Conservation (phyloP, 35 echinoderm and acorn worm genomes). For the Patiria miniata region DNA sequence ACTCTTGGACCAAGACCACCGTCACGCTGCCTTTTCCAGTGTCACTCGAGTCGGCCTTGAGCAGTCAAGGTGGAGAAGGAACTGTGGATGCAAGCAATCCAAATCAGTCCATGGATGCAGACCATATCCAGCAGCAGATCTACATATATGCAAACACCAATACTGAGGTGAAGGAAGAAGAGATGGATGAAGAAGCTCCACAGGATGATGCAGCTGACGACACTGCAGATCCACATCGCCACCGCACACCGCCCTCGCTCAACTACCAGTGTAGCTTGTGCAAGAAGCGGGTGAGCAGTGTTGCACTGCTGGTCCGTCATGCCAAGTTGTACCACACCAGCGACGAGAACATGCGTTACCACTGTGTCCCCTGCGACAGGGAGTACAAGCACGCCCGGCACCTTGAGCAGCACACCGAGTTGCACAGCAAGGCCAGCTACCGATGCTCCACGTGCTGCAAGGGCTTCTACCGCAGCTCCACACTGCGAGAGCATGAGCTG, state of each 20-base stretch:
- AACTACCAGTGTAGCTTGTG: constrained; percentile 13
- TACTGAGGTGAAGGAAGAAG: neutral
- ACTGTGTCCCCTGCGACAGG: constrained; percentile 16
- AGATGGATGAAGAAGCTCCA: neutral
- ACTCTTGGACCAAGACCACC: neutral
- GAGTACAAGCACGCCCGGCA: constrained; percentile 17
- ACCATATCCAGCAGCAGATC: constrained; percentile 16
- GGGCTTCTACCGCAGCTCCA: constrained; percentile 14
- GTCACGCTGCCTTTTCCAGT: constrained; percentile 1
- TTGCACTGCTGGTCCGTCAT: neutral
- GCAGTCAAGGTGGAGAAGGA: neutral
- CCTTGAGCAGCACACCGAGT: neutral
- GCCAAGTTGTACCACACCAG: neutral
- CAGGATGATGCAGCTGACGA: neutral
- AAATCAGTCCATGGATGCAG: neutral
- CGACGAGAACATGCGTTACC: constrained; percentile 6
- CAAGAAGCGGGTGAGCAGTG: neutral
- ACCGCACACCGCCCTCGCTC: neutral
- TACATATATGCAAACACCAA: constrained; percentile 23
- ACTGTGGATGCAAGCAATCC: neutral
- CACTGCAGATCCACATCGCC: neutral
- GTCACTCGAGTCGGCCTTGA: neutral
- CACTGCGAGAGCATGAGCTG: constrained; percentile 2
- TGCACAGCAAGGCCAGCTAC: constrained; percentile 12
- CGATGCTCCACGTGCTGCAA: constrained; percentile 19